phyloP scores from a whole-genome alignment of 2,113 vertebrate genomes.

The Vulpes lagopus region DNA sequence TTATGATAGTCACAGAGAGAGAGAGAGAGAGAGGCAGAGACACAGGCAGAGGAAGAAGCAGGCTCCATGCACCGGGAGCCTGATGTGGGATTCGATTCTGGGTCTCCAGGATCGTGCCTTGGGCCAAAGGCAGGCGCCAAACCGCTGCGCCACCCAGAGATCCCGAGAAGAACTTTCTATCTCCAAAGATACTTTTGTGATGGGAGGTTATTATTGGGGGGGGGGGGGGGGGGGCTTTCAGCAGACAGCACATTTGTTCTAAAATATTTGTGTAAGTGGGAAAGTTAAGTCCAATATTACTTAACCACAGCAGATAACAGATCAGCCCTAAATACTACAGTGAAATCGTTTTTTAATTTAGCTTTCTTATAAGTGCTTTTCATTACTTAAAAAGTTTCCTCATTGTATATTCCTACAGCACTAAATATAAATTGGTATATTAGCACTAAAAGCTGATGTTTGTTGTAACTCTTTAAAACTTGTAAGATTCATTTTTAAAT shows the following conservation, averaged over 20 bases:
- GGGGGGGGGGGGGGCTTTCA: not conserved
- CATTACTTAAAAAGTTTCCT: not conserved
- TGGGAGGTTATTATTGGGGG: not conserved
- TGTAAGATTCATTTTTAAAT: not conserved
- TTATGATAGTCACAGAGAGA: no score
- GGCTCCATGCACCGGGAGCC: no score
- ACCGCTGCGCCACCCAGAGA: no score
- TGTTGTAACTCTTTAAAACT: not conserved
- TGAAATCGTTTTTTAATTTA: not conserved
- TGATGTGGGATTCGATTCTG: no score
- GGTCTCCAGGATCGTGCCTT: no score
- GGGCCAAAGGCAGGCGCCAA: no score
- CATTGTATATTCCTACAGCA: not conserved
- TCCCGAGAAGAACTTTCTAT: not conserved
- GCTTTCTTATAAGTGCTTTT: not conserved
- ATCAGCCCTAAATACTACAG: not conserved
- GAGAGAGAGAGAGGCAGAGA: no score
- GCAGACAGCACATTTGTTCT: not conserved
- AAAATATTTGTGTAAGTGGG: not conserved
- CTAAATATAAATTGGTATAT: not conserved
- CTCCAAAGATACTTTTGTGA: not conserved
- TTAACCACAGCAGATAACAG: not conserved
- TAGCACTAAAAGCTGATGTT: not conserved
- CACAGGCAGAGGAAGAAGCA: no score
- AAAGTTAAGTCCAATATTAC: not conserved